Evolutionary conservation across 2,888 invertebrate species (phyloP), one percentile per base, ranked within the genome.

Genomic region (Dysmachus trigonus): DNA sequence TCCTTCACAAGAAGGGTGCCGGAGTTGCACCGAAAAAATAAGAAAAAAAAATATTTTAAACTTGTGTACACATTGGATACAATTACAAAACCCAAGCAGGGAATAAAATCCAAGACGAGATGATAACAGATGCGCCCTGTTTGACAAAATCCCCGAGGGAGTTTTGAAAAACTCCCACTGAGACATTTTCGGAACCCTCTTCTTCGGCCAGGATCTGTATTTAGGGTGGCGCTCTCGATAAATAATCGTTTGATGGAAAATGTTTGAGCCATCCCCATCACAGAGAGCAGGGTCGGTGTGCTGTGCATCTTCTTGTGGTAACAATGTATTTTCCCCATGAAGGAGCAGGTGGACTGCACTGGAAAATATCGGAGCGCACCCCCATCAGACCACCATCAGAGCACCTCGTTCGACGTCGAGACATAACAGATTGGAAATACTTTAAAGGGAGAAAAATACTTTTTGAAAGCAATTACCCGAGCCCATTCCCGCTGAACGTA

Each of bases 101-200:
- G 74, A 35, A 85, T 18, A 82, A 71, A 85, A 62, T 31, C 53
- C 84, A 41, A 72, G 73, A 72, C 85, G 76, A 87, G 89, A 89
- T 88, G 89, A 89, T 89, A 89, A 88, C 89, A 89, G 89, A 89
- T 89, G 89, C 88, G 89, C 87, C 88, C 88, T 88, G 88, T 89
- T 89, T 89, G 88, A 89, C 88, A 88, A 87, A 87, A 84, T 88
- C 88, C 89, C 88, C 88, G 87, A 88, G 89, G 88, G 88, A 88
- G 87, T 33, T 87, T 87, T 86, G 87, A 73, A 88, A 88, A 88
- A 88, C 88, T 88, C 88, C 89, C 89, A 88, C 87, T 88, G 89
- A 87, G 89, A 89, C 87, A 87, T 87, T 88, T 88, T 84, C 85
- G 53, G 77, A 51, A 71, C 71, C 77, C 87, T 82, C 72, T n/a